Evolutionary conservation across 1,140 invertebrate genomes (phyloP).

Genomic region (Lepidotrigona ventralis): DNA sequence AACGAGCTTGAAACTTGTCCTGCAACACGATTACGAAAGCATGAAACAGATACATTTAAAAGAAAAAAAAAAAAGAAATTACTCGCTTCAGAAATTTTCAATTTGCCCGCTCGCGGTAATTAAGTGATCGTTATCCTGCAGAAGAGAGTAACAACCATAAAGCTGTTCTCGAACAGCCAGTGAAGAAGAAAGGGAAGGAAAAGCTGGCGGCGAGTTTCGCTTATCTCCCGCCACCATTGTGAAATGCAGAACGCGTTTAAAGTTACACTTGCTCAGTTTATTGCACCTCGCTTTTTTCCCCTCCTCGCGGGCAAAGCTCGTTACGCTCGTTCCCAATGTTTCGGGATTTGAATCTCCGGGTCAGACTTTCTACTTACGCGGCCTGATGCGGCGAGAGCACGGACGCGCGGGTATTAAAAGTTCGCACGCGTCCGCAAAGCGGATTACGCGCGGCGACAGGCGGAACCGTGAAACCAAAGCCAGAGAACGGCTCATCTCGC

Average conservation of each 20-base stretch:
- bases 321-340: neutral
- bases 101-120: too few relatives aligned
- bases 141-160: neutral
- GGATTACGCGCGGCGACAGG: constrained; percentile 13
- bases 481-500: neutral
- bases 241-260: neutral
- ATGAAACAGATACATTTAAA: too few relatives aligned
- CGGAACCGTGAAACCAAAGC: neutral
- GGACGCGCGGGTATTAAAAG: constrained; percentile 16
- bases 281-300: neutral
- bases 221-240: neutral
- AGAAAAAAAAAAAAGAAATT: too few relatives aligned
- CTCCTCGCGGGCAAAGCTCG: neutral
- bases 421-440: constrained; percentile 25
- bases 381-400: neutral
- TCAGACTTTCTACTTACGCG: constrained; percentile 24
- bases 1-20: neutral
- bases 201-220: neutral
- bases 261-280: constrained; percentile 17
- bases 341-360: constrained; percentile 23
- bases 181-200: neutral
- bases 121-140: too few relatives aligned
- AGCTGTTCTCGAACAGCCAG: neutral
- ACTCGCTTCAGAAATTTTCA: too few relatives aligned
- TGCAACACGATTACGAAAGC: neutral